phyloP scores from a whole-genome alignment of 1,140 invertebrate species.

The Nasonia giraulti region DNA sequence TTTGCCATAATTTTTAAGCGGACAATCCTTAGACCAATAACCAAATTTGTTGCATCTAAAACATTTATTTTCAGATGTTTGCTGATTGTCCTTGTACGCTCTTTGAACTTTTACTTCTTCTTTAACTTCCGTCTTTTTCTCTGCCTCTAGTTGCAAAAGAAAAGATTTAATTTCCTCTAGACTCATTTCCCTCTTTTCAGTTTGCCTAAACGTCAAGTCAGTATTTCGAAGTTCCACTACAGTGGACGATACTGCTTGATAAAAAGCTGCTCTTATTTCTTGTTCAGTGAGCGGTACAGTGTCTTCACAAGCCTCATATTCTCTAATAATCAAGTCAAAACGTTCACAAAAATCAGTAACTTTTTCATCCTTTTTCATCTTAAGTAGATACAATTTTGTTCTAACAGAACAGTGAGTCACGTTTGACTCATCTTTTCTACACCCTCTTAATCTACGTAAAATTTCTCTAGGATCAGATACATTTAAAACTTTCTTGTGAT shows the following conservation, averaged over 20 bases:
- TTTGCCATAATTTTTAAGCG: not conserved
- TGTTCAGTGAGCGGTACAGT: not conserved
- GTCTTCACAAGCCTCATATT: not conserved
- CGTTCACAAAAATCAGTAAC: not conserved
- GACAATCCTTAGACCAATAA: slow-evolving; percentile 14
- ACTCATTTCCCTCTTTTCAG: not conserved
- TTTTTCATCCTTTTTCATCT: not conserved
- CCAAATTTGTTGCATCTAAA: not conserved
- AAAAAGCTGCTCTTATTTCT: slow-evolving; percentile 1
- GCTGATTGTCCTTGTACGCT: not conserved
- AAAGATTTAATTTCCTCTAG: not conserved
- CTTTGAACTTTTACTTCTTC: not conserved
- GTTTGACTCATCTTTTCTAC: not conserved
- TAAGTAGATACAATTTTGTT: not conserved
- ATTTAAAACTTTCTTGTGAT: not conserved
- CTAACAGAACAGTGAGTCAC: not conserved
- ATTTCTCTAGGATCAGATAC: not conserved
- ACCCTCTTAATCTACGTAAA: not conserved
- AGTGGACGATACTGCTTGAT: not conserved
- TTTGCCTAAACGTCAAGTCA: too few species aligned
- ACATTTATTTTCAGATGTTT: not conserved
- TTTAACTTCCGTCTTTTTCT: not conserved
- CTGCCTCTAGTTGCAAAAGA: not conserved
- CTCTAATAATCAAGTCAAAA: not conserved
- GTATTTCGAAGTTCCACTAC: not conserved